Conservation (phyloP, 2,888 invertebrate species). For the Ophioninae sp. region DNA sequence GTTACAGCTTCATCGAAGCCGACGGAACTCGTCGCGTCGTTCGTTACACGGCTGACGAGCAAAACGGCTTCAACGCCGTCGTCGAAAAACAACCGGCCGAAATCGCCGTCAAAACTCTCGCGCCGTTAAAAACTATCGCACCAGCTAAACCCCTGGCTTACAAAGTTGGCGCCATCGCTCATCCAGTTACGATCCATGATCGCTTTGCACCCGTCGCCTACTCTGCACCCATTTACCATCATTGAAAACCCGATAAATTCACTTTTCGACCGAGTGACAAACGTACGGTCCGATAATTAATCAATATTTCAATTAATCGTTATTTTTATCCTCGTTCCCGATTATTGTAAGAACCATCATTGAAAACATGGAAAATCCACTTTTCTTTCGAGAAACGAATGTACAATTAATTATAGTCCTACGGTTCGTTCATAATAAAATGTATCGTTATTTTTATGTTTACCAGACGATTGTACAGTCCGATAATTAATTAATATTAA, state of each 20-base stretch:
- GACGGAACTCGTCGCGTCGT: slow-evolving; percentile 65
- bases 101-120: slow-evolving; percentile 42
- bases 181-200: slow-evolving; percentile 30
- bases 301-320: background rate
- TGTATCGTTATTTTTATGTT: too few species aligned
- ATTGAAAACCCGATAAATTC: slow-evolving; percentile 13
- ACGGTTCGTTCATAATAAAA: too few species aligned
- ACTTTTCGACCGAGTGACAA: background rate
- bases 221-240: slow-evolving; percentile 24
- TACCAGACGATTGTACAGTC: background rate
- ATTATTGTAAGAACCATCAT: background rate
- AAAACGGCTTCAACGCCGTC: slow-evolving; percentile 63
- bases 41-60: slow-evolving; percentile 63
- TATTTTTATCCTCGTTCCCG: background rate
- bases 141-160: slow-evolving; percentile 21
- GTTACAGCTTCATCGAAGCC: slow-evolving; percentile 63
- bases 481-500: too few species aligned
- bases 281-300: background rate
- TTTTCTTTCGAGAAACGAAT: background rate
- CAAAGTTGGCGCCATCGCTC: slow-evolving; percentile 32
- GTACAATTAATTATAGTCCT: background rate
- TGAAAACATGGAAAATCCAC: slow-evolving; percentile 1
- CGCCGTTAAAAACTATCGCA: slow-evolving; percentile 39
- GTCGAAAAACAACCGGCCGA: slow-evolving; percentile 61
- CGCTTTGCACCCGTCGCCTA: slow-evolving; percentile 28